Evolutionary conservation across 1,140 invertebrate species (phyloP), one percentile per base, ranked within the genome.

Genomic region (Drosophila tristis): DNA sequence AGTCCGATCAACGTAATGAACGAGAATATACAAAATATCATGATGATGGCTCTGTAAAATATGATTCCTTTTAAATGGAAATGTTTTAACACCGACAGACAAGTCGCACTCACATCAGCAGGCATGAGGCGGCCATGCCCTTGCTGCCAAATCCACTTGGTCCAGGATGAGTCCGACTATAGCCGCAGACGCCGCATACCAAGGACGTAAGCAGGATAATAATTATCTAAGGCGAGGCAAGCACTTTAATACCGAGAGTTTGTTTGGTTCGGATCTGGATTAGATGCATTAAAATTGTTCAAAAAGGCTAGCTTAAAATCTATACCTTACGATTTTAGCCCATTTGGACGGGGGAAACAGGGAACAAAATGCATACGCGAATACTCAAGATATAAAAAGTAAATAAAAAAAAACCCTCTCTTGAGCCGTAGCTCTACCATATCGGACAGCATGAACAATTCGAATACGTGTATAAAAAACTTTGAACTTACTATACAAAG

Each of bases 181-280:
- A 96, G 23, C 97, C 97, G 92, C 96, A 98, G 74, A 97, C 95
- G 48, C 97, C 97, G 92, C 96, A 98, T 65, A 97, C 93, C 25
- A 98, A 92, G 5, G 97, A 97, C 79, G 94, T 51, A 93, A 94
- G 73, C 96, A 93, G 79, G 94, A 95, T 42, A 6, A 80, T 4
- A 5, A 90, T 29, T 55, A 91, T 64, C 90, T 90, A 57, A 13
- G 35, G 11, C 11, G 9, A 39, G 4, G 3, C 35, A 39, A 13
- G 4, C 3, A 39, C 9, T 11, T 35, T 9, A 11, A 4, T 11
- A 35, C 31, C 31, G 9, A 31, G 0, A 31, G 0, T 8, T 31
- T 9, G 8, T 31, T 31, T 3, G 31, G 0, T 31, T 31, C 20
- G 20, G 20, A 20, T 20, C 20, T 20, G 9, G 8, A 31, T 9